A percentile compares a stretch with the other conserved stretches of the same genome.
phyloP scores from a whole-genome alignment of 2,113 vertebrate genomes.

The Saccopteryx leptura region DNA sequence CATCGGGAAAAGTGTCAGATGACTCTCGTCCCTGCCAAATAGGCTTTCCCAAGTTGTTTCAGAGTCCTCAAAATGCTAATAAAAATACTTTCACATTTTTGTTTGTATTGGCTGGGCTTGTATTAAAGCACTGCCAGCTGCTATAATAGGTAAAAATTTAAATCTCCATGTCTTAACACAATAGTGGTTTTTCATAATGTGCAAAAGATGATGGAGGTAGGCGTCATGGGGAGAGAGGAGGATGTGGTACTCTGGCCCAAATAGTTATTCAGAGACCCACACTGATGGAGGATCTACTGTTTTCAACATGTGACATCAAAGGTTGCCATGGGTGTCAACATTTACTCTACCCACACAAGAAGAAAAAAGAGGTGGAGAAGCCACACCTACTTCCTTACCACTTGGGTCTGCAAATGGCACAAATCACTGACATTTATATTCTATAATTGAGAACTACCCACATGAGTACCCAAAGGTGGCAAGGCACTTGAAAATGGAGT shows the following conservation, averaged over 20 bases:
- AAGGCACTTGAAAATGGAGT: not conserved
- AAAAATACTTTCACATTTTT: constrained; percentile 62
- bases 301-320: not conserved
- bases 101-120: constrained; percentile 60
- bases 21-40: constrained; percentile 48
- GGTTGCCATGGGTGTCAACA: not conserved
- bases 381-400: not conserved
- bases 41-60: constrained; percentile 65
- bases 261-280: not conserved
- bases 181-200: constrained; percentile 33
- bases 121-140: constrained; percentile 54
- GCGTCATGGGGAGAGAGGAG: not conserved
- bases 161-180: constrained; percentile 16
- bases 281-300: not conserved
- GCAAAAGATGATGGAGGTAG: not conserved
- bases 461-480: not conserved
- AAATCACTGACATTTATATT: not conserved
- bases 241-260: not conserved
- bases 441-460: not conserved
- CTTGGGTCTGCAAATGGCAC: not conserved
- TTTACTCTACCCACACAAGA: not conserved
- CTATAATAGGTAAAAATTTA: constrained; percentile 43
- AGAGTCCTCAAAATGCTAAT: constrained; percentile 64
- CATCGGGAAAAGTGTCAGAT: not conserved
- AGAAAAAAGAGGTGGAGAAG: not conserved